phyloP scores from a whole-genome alignment of 1,140 invertebrate species.

The Drosophila sechellia region DNA sequence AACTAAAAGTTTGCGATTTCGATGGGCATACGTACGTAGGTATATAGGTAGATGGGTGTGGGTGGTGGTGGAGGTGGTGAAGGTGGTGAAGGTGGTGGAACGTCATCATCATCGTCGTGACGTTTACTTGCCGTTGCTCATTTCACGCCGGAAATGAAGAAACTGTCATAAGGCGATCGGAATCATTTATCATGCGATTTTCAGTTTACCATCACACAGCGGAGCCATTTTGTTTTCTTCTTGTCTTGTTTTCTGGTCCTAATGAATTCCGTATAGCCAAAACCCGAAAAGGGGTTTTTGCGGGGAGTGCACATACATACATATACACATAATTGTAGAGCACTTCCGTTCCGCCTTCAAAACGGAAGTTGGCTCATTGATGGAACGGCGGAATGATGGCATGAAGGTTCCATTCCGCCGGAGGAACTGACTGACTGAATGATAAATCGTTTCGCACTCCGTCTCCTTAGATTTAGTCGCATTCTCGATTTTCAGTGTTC shows the following conservation, averaged over 20 bases:
- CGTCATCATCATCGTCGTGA: slow-evolving; percentile 17
- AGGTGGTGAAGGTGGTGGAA: not conserved
- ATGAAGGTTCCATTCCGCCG: slow-evolving; percentile 15
- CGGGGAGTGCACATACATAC: not conserved
- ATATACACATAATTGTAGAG: slow-evolving; percentile 1
- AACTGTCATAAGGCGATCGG: slow-evolving; percentile 84
- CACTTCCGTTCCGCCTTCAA: slow-evolving; percentile 41
- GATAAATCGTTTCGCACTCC: slow-evolving; percentile 56
- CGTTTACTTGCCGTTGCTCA: slow-evolving; percentile 60
- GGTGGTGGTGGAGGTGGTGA: slow-evolving; percentile 10
- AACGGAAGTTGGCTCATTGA: slow-evolving; percentile 44
- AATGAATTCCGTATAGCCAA: slow-evolving; percentile 61
- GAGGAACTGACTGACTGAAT: slow-evolving; percentile 26
- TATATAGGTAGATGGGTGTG: not conserved
- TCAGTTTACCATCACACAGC: slow-evolving; percentile 19
- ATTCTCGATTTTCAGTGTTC: slow-evolving; percentile 18
- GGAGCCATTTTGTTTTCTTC: slow-evolving; percentile 61
- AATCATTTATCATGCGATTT: slow-evolving; percentile 84
- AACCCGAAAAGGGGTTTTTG: slow-evolving; percentile 13
- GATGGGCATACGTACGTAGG: not conserved
- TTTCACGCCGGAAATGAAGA: slow-evolving; percentile 84
- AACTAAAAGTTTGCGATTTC: slow-evolving; percentile 13
- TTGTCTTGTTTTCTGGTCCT: slow-evolving; percentile 51
- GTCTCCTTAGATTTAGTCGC: slow-evolving; percentile 35
- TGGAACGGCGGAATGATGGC: slow-evolving; percentile 38